Conservation (phyloP, 2,797 vertebrate genomes). For the Emydoidea blandingii region DNA sequence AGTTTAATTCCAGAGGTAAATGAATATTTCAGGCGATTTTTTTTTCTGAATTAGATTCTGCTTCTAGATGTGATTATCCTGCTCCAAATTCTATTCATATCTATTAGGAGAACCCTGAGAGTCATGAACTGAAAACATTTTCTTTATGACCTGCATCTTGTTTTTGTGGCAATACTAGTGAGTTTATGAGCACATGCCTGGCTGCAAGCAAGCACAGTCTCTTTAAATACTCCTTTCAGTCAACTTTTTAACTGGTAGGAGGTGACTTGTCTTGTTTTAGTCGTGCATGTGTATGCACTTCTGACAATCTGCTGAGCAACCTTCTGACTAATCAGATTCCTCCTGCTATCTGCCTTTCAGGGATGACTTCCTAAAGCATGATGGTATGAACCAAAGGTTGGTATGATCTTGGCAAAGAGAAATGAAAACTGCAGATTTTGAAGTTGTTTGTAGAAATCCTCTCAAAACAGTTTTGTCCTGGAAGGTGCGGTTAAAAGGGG, state of each 20-base stretch:
- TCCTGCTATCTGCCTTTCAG: neutral
- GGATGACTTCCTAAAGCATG: neutral
- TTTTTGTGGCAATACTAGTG: too few relatives aligned
- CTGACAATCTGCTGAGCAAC: neutral
- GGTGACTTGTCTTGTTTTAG: neutral
- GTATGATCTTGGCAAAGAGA: neutral
- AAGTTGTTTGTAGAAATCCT: neutral
- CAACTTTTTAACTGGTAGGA: neutral
- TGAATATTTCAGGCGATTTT: neutral
- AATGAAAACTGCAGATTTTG: neutral
- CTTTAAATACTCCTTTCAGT: neutral
- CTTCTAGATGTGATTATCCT: neutral
- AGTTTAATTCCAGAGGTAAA: neutral
- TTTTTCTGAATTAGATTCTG: neutral
- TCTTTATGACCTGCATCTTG: neutral
- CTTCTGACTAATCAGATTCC: neutral
- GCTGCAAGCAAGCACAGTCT: neutral
- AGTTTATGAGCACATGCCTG: neutral
- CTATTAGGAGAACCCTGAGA: neutral
- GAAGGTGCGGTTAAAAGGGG: slow-evolving; percentile 50
- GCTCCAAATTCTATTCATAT: neutral
- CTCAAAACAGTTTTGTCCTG: neutral
- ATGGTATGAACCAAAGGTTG: neutral
- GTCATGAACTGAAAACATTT: neutral
- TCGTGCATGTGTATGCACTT: neutral